Base-by-base conservation (phyloP, 2,113 vertebrate genomes). In the Nothocercus nigrocapillus region DNA sequence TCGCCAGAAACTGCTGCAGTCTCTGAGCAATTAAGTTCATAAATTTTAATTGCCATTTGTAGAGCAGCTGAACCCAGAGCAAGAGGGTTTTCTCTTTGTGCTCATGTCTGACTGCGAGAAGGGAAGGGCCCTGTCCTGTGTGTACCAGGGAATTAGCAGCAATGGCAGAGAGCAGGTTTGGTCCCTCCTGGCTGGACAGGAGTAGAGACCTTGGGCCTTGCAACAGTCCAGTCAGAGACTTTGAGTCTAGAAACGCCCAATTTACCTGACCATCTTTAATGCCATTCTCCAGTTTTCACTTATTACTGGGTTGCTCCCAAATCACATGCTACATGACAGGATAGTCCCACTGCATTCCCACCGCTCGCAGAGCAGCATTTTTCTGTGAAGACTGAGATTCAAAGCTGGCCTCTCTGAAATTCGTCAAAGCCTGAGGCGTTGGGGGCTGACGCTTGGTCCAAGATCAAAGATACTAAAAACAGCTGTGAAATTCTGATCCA, bases 401-500 rank as follows among this genome's bases (percentile, higher is more conserved):
- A 54, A 61, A 90, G 53, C 21, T 67, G 66, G 42, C 64, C 42
- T 86, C 0, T 0, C 15, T 6, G 76, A 75, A 61, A 20, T 36
- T 15, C 64, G 27, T 83, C 56, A 32, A 67, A 78, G 64, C 20
- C 34, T 58, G 80, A 42, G 21, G 34, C 11, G 0, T 0, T 82
- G 45, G 18, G 30, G 53, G 10, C 34, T 76, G 17, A 30, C 1
- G 1, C 81, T 84, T 79, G 22, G 22, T 72, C 40, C 38, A 44
- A 82, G 69, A 88, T 74, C 73, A 91, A 95, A 91, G 38, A 53
- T 15, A 75, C 25, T n/a, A 61, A 94, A 90, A 61, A 11, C 56
- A 84, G 66, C 62, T 81, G 38, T 88, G 68, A 97, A 91, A 78
- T 90, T 85, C 82, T 58, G 64, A 13, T 64, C 74, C 73, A 12